Conservation (phyloP, 2,797 vertebrate genomes). For the Poliocrania exsul region DNA sequence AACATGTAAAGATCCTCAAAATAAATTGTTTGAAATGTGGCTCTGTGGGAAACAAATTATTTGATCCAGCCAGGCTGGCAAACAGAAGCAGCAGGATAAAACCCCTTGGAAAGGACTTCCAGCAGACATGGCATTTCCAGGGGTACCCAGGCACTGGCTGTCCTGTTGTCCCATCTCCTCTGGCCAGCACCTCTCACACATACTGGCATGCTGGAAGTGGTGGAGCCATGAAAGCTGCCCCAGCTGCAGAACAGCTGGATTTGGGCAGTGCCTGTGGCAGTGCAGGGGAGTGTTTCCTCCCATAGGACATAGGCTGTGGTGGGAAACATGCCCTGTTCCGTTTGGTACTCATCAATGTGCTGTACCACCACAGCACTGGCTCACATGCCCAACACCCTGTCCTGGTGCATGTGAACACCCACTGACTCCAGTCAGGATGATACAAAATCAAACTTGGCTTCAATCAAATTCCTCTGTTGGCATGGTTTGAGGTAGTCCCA, state of each 20-base stretch:
- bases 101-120: not conserved
- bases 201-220: not conserved
- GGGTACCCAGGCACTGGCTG: not conserved
- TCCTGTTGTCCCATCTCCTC: not conserved
- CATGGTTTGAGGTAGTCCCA: not conserved
- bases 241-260: not conserved
- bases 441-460: not conserved
- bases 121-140: not conserved
- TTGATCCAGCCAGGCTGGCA: not conserved
- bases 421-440: rapidly evolving
- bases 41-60: not conserved
- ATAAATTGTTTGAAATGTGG: not conserved
- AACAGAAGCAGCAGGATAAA: not conserved
- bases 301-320: rapidly evolving
- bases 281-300: rapidly evolving
- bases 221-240: rapidly evolving
- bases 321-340: rapidly evolving
- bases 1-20: not conserved
- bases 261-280: not conserved
- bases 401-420: rapidly evolving
- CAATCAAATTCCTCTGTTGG: not conserved
- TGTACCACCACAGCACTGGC: not conserved
- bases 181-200: not conserved
- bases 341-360: rapidly evolving
- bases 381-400: not conserved